Percentiles rank a stretch among this genome's conserved stretches.
These are phyloP conservation scores for Felis chaus DNA, from an alignment of 2,113 vertebrate genomes.

Conservation along the genomic window DNA sequence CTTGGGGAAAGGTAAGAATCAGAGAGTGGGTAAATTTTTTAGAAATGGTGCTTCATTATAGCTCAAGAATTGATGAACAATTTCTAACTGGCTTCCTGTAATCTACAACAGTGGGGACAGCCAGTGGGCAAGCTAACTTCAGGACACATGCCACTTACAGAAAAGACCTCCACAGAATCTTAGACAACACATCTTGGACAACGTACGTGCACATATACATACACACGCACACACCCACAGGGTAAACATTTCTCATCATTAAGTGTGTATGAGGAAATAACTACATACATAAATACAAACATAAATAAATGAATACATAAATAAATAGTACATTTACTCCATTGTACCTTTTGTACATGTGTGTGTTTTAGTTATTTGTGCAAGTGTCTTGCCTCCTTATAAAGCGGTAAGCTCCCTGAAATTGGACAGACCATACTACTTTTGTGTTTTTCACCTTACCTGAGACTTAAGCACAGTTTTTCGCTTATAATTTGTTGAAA, in stretches of 20 bases:
- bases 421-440: not conserved
- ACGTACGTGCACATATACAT: not conserved
- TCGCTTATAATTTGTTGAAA: not conserved
- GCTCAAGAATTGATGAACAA: not conserved
- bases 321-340: not conserved
- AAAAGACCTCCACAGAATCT: not conserved
- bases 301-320: no score
- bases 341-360: not conserved
- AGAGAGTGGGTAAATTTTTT: not conserved
- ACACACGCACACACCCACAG: not conserved
- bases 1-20: not conserved
- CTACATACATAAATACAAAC: not conserved
- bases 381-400: not conserved
- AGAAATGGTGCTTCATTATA: not conserved
- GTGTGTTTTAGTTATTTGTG: not conserved
- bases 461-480: not conserved
- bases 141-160: no score
- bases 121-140: not conserved
- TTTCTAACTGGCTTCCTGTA: not conserved
- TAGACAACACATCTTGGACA: not conserved
- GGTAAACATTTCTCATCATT: not conserved
- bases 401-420: not conserved
- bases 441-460: not conserved
- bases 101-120: not conserved
- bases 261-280: not conserved